Base-by-base conservation (phyloP, 1,140 invertebrate species). In the Lethocerus indicus region DNA sequence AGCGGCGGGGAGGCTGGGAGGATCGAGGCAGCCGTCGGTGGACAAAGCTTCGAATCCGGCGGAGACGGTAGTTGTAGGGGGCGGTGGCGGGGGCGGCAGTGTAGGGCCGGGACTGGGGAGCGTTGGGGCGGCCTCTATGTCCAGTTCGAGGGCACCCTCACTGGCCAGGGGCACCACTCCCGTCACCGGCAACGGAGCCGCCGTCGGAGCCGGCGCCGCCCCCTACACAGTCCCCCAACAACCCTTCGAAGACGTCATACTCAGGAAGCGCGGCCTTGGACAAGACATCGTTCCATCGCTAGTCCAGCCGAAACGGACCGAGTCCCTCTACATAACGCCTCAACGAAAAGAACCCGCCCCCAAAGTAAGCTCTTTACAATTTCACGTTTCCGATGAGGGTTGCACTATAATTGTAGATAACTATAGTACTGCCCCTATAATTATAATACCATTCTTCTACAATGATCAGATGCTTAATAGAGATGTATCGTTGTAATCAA, bases 271-370 rank as follows among this genome's bases (percentile, higher is more conserved):
- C 56, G 78, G 71, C 49, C 71, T 88, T 42, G 84, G 83, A 39
- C 87, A 88, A 67, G 87, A 89, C 62, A 89, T 90, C 61, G 76
- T 86, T 59, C 81, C 84, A 28, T 84, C 84, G 58, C 76, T 74
- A 46, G 60, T 60, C 23, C 84, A 88, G 62, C 87, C 86, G 32
- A 89, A 89, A 63, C 71, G 88, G 56, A 91, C 87, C 43, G 87
- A 91, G 61, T 91, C 87, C 64, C 51, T 61, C 42, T 60, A 59
- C 29, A 51, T 59, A 18, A 52, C 54, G 12, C 49, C 47, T 26
- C 41, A 54, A 36, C 54, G 46, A 24, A 58, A 55, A 52, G 54
- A 56, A 36, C 40, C 52, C 21, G 47, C 52, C 24, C 49, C 50
- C n/a, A 61, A 57, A 53, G 58, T 61, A 40, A 54, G 55, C 51